Base-by-base conservation (phyloP, 2,888 invertebrate genomes). In the Disparrhopalites patrizii region DNA sequence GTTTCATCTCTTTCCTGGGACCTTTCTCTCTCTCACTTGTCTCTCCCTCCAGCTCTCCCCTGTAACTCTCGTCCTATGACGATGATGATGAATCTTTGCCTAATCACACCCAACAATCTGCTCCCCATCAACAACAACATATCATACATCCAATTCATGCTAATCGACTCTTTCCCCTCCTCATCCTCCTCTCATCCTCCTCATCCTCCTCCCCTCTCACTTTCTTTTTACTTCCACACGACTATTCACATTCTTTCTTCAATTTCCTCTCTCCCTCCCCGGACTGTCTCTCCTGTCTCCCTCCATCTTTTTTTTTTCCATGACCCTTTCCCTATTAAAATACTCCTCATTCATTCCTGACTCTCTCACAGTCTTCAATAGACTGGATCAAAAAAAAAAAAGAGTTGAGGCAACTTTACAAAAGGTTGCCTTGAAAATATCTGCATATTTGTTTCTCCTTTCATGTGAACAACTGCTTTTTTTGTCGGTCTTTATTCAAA, bases 31-130 rank as follows among this genome's bases (percentile, higher is more conserved):
- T n/a, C n/a, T n/a, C n/a, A n/a, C n/a, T n/a, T n/a, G n/a, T n/a
- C n/a, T n/a, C n/a, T n/a, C n/a, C n/a, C n/a, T n/a, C n/a, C n/a
- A n/a, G n/a, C n/a, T n/a, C n/a, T n/a, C n/a, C n/a, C n/a, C n/a
- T n/a, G n/a, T n/a, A n/a, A n/a, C n/a, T n/a, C n/a, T n/a, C n/a
- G n/a, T n/a, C n/a, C n/a, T n/a, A n/a, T n/a, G n/a, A n/a, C n/a
- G 69, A 69, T 69, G 69, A 69, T 69, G 69, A 69, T 69, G 66
- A 69, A 69, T 69, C 62, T 66, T 47, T 62, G 61, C 69, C n/a
- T 69, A 69, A 69, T 66, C 66, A 64, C 69, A 36, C 57, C 33
- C 20, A 30, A 65, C 68, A 68, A 68, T 68, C 68, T 68, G 65
- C 52, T 68, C 47, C 62, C 68, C 50, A 68, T 68, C 68, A 68